A percentile compares a stretch with the other conserved stretches of the same genome.
phyloP scores from a whole-genome alignment of 2,113 vertebrate genomes.

The Rhinolophus ferrumequinum region DNA sequence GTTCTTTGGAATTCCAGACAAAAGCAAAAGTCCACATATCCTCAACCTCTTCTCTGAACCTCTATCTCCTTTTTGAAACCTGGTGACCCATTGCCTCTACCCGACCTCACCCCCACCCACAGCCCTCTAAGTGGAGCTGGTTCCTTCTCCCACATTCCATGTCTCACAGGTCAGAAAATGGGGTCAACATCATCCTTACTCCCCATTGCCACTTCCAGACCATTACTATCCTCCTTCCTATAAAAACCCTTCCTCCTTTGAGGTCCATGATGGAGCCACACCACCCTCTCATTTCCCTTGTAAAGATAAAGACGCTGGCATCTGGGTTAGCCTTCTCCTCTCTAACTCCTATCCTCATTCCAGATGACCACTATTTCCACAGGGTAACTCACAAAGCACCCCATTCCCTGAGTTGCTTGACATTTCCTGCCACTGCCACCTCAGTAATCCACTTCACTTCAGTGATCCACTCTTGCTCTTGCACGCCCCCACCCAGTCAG shows the following conservation, averaged over 20 bases:
- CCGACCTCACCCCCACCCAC: neutral
- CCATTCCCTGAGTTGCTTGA: neutral
- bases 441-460: neutral
- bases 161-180: neutral
- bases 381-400: neutral
- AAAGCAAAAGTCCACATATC: neutral
- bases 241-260: neutral
- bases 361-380: neutral
- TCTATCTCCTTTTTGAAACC: conserved; percentile 10
- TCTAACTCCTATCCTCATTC: neutral
- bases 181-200: neutral
- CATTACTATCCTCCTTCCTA: neutral
- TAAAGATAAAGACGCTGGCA: neutral
- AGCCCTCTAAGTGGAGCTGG: neutral
- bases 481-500: neutral
- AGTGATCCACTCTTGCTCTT: neutral
- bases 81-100: neutral
- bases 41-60: neutral
- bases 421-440: neutral
- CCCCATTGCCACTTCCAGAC: neutral
- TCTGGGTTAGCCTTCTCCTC: neutral
- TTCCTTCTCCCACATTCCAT: neutral
- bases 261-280: neutral
- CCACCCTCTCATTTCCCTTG: neutral
- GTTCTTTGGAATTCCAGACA: conserved; percentile 15